Evolutionary conservation across 2,113 vertebrate genomes (phyloP).

Genomic region (Murina feae): DNA sequence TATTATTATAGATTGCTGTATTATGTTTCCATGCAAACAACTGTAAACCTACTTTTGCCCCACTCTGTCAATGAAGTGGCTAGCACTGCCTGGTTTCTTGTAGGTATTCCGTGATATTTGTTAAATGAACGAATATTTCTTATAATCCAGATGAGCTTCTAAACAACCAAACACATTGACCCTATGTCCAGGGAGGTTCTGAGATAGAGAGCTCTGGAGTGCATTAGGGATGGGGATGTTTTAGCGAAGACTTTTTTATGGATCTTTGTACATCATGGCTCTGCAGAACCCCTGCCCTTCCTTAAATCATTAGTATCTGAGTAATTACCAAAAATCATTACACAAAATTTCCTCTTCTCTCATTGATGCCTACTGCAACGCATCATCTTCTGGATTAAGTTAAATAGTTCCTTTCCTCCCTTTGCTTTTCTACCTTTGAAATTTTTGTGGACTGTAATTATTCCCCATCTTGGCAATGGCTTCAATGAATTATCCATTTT

Average conservation of each 20-base stretch:
- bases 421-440: constrained; percentile 34
- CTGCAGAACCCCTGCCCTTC: not conserved
- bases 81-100: not conserved
- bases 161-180: not conserved
- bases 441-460: constrained; percentile 33
- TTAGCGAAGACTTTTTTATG: not conserved
- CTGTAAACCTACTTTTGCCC: not conserved
- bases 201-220: not conserved
- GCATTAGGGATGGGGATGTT: not conserved
- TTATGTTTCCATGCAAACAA: not conserved
- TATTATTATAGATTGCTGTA: not conserved
- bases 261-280: not conserved
- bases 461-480: not conserved
- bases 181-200: not conserved
- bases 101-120: not conserved
- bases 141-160: not conserved
- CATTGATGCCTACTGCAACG: not conserved
- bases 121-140: not conserved
- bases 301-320: not conserved
- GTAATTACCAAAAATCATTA: constrained; percentile 12
- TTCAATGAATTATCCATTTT: constrained; percentile 30
- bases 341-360: not conserved
- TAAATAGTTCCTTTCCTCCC: not conserved
- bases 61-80: not conserved
- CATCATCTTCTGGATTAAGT: constrained; percentile 3